Base-by-base conservation (phyloP, 2,113 vertebrate genomes). In the Lagopus leucura region DNA sequence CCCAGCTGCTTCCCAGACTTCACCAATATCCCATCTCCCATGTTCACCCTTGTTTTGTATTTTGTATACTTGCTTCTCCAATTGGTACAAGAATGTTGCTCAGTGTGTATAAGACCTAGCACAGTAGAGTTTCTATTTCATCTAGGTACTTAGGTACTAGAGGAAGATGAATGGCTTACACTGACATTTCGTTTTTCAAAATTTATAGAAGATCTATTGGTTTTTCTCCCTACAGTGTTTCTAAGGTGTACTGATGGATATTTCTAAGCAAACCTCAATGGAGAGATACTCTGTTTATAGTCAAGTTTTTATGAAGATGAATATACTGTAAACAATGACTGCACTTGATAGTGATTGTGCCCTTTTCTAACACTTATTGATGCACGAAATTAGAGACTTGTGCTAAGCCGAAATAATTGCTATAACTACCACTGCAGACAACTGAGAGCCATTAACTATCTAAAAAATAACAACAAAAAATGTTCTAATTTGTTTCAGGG, bases 261-360 rank as follows among this genome's bases (percentile, higher is more conserved):
- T 86, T 92, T 95, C 92, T 40, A 79, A 89, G 57, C 50, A 85
- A 93, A 78, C 48, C 73, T 91, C 87, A 73, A 43, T 70, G 57
- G 90, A 70, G 92, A 69, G 85, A 70, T 82, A 77, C 66, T 95
- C 75, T 87, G 71, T 91, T 95, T 93, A 93, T 90, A 83, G 61
- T 70, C 74, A 93, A 78, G 75, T 3, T 2, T 64, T 96, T 95
- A 93, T 67, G 88, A 96, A 96, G 97, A 95, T 79, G 89, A 81
- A 97, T 94, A 50, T 58, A 47, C 55, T 87, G 78, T 95, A 97
- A 97, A 97, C 92, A 97, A 93, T 66, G 69, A 82, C 89, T 67
- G 3, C 0, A 1, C 55, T 83, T 92, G 80, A 92, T 87, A 48
- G 93, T 84, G 74, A 86, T 88, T 7, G 2, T 72, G 58, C 70